Base-by-base conservation (phyloP, 2,888 invertebrate species). In the Entomobrya multifasciata region DNA sequence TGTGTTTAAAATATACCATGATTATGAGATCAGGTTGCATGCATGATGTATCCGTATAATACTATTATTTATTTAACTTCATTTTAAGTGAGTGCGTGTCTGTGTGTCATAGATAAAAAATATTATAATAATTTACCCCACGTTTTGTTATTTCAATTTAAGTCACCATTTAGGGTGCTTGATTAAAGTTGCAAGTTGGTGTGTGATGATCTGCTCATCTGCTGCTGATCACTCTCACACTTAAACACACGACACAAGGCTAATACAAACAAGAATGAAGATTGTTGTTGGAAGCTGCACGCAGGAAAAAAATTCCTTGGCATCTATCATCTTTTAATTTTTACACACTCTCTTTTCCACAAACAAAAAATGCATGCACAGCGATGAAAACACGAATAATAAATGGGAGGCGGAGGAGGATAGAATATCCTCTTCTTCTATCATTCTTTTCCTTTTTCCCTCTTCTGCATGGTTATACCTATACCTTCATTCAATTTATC, bases 301-400 rank as follows among this genome's bases (percentile, higher is more conserved):
- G 8, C 20, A 57, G 17, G 22, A 57, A 52, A 52, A 52, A 70
- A 49, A 22, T 70, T 25, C n/a, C 22, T 27, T 70, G 70, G 47
- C 47, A 70, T 70, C 4, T 25, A 70, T 70, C 70, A 70, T 70
- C 47, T 70, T 70, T 70, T 70, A 70, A 70, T 70, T 70, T 70
- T 25, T 47, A 6, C 57, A 20, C 22, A 1, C 57, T 22, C 52
- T 17, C 52, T 6, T 17, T 17, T 17, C 15, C 52, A 52, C 52
- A 67, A 17, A 36, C 65, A 67, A 36, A 41, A 36, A 25, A 36
- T 36, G 36, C 5, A 36, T 36, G 8, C 36, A 36, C n/a, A n/a
- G n/a, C n/a, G n/a, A n/a, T 36, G 36, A 36, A 36, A 8, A 36
- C 36, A 36, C 20, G 41, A 41, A 41, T 41, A 70, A 70, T 70